phyloP scores from a whole-genome alignment of 2,113 vertebrate species.

The Cichladusa arquata region DNA sequence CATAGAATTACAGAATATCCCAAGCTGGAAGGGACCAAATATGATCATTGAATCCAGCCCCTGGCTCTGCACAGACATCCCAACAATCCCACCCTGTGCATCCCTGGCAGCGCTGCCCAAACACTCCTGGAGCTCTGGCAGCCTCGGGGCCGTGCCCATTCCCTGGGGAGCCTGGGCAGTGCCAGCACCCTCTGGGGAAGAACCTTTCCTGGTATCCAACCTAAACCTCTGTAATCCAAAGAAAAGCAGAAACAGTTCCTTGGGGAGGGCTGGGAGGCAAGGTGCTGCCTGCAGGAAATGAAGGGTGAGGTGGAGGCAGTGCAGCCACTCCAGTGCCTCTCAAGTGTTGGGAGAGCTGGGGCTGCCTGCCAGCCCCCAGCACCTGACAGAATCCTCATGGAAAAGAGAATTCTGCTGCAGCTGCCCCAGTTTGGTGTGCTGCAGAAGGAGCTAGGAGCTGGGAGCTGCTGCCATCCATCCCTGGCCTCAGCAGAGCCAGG shows the following conservation, averaged over 20 bases:
- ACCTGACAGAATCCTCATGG: not conserved
- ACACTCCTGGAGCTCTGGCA: not conserved
- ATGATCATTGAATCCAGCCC: rapidly evolving
- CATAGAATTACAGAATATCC: not conserved
- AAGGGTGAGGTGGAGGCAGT: not conserved
- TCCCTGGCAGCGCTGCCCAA: rapidly evolving
- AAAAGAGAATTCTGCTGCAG: not conserved
- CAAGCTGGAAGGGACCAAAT: not conserved
- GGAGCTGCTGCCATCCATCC: not conserved
- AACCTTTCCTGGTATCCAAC: rapidly evolving
- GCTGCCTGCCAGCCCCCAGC: rapidly evolving
- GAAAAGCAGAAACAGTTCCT: not conserved
- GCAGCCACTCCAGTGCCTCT: not conserved
- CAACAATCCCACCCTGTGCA: not conserved
- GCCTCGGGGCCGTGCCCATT: not conserved
- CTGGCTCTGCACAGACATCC: not conserved
- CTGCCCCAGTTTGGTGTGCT: not conserved
- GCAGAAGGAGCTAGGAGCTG: not conserved
- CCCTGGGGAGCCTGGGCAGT: not conserved
- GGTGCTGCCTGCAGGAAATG: not conserved
- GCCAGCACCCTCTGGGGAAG: not conserved
- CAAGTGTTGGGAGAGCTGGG: rapidly evolving
- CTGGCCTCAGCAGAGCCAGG: not conserved
- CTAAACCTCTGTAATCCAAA: not conserved
- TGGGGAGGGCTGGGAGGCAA: not conserved